Conservation (phyloP, 2,888 invertebrate species). For the Stramonita haemastoma region DNA sequence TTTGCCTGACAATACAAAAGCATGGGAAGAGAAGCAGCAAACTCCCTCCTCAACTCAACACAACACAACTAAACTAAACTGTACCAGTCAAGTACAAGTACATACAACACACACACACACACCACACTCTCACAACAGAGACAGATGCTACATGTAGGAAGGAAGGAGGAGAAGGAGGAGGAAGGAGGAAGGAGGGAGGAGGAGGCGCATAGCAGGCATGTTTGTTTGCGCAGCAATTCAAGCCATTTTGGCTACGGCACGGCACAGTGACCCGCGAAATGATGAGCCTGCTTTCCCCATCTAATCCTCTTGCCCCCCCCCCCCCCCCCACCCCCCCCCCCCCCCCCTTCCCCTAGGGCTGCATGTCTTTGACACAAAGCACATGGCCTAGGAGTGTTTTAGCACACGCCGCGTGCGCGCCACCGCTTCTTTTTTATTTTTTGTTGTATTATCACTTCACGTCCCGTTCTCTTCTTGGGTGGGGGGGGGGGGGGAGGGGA, state of each 20-base stretch:
- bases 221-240: conserved; percentile 22
- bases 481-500: too few relatives aligned
- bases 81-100: not conserved
- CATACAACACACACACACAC: not conserved
- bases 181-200: not conserved
- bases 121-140: not conserved
- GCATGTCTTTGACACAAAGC: not conserved
- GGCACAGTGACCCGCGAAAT: conserved; percentile 7
- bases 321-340: too few relatives aligned
- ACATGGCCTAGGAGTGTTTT: not conserved
- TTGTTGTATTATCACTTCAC: too few relatives aligned
- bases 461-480: not conserved
- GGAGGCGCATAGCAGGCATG: not conserved
- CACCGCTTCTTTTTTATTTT: not conserved
- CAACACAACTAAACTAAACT: too few relatives aligned
- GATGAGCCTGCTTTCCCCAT: not conserved
- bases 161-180: not conserved
- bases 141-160: not conserved
- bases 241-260: not conserved
- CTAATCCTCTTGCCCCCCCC: not conserved
- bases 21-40: too few relatives aligned
- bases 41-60: too few relatives aligned
- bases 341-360: not conserved
- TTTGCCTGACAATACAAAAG: too few relatives aligned
- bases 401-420: not conserved